Evolutionary conservation across 1,140 invertebrate species (phyloP), one percentile per base, ranked within the genome.

Genomic region (Drosophila mauritiana): DNA sequence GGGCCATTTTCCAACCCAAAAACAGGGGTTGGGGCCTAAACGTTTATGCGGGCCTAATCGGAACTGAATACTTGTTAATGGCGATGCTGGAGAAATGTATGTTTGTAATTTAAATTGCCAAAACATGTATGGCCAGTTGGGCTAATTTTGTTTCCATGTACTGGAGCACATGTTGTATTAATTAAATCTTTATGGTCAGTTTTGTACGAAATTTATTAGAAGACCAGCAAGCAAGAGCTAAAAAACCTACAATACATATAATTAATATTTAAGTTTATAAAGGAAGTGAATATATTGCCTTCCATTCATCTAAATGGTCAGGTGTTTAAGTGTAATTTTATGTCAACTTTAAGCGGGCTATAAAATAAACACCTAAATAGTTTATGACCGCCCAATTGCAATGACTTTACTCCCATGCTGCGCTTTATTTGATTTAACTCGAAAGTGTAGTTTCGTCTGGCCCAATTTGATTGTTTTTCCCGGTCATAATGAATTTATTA

Each of bases 31-130:
- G 34, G 11, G 48, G 7, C 6, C 22, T 17, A 43, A 56, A 59
- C 46, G 65, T 69, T 69, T 69, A 70, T 70, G 67, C 67, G 64
- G 67, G 65, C 20, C 37, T 54, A 54, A 63, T 63, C 46, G 17
- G 37, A 40, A 49, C n/a, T 17, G 25, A 20, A 34, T 45, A 36
- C 46, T 49, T 20, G 39, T 64, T 39, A 31, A 68, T 37, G 31
- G 31, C 36, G 13, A 48, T 48, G 31, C 15, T 15, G 45, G 25
- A 13, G 27, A 31, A 22, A 64, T 49, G 20, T 27, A 65, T 48
- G 61, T 31, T 17, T 22, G 3, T 4, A 11, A 8, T 42, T 58
- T 42, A 58, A 51, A 51, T 34, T 4, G 25, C 48, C 3, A 20
- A 62, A 62, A 62, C 15, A 39, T 64, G 61, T 61, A 25, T 20